Conservation (phyloP, 2,113 vertebrate genomes). For the Himantopus leucocephalus region DNA sequence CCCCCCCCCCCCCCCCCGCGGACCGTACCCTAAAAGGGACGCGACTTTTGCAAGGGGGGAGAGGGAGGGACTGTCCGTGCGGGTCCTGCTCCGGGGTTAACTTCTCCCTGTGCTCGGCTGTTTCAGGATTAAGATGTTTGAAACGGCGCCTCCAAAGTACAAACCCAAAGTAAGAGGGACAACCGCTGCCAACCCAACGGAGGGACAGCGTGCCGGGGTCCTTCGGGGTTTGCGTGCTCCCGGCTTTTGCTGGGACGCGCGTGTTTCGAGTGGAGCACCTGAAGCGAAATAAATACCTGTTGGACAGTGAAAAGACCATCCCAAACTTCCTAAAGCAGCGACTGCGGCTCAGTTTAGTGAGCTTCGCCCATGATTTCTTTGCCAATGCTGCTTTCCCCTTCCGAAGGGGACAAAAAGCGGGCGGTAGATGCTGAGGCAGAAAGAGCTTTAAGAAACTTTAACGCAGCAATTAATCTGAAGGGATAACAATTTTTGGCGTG, state of each 20-base stretch:
- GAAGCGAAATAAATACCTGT: not conserved
- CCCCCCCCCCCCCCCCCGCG: too few species aligned
- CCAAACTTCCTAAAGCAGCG: not conserved
- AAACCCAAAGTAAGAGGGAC: rapidly evolving
- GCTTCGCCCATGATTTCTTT: not conserved
- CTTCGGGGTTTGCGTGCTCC: not conserved
- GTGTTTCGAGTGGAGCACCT: not conserved
- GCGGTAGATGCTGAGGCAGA: not conserved
- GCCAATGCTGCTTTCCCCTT: not conserved
- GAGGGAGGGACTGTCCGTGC: too few species aligned
- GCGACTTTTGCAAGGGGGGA: not conserved
- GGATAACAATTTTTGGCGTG: not conserved
- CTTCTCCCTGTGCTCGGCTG: not conserved
- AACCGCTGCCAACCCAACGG: too few species aligned
- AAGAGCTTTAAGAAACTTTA: not conserved
- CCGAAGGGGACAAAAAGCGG: not conserved
- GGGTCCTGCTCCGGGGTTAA: not conserved
- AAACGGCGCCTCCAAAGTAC: not conserved
- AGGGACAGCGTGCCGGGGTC: not conserved
- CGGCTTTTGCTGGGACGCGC: not conserved
- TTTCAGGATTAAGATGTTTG: not conserved
- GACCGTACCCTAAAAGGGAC: not conserved
- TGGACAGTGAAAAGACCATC: not conserved
- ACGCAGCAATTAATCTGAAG: not conserved
- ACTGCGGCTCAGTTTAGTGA: not conserved